These are phyloP conservation scores for Seriola aureovittata DNA, from an alignment of 2,113 vertebrate species.

Conservation along the genomic window DNA sequence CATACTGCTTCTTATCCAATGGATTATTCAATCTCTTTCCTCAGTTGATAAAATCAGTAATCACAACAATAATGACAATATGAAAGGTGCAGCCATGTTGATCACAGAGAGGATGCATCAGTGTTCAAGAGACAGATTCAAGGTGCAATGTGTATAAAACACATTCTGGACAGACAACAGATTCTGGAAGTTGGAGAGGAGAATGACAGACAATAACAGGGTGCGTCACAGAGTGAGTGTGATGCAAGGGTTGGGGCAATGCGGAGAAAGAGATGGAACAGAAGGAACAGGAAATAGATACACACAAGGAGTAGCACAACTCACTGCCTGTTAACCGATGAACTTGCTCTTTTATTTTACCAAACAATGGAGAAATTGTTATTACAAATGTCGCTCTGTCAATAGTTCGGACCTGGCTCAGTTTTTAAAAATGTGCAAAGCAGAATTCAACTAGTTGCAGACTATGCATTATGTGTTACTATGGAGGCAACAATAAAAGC, in stretches of 20 bases:
- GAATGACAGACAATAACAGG: not conserved
- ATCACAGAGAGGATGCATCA: not conserved
- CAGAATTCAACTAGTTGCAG: not conserved
- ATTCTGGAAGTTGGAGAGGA: conserved; percentile 11
- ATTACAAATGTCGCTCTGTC: no score
- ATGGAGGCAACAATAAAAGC: not conserved
- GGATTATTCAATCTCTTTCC: not conserved
- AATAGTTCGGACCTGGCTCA: not conserved
- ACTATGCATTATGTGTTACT: not conserved
- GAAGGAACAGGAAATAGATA: not conserved
- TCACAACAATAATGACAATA: not conserved
- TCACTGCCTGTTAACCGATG: not conserved
- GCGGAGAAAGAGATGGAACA: not conserved
- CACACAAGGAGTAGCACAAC: not conserved
- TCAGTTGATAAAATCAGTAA: not conserved
- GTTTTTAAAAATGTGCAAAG: not conserved
- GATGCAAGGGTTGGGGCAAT: not conserved
- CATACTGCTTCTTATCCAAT: not conserved
- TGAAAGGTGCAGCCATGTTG: not conserved
- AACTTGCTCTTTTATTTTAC: not conserved
- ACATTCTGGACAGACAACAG: not conserved
- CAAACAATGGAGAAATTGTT: no score
- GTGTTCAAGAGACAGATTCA: not conserved
- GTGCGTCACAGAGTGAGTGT: conserved; percentile 14
- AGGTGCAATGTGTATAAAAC: not conserved